These are phyloP conservation scores for Microplitis manilae DNA, from an alignment of 2,888 invertebrate genomes.

Conservation along the genomic window DNA sequence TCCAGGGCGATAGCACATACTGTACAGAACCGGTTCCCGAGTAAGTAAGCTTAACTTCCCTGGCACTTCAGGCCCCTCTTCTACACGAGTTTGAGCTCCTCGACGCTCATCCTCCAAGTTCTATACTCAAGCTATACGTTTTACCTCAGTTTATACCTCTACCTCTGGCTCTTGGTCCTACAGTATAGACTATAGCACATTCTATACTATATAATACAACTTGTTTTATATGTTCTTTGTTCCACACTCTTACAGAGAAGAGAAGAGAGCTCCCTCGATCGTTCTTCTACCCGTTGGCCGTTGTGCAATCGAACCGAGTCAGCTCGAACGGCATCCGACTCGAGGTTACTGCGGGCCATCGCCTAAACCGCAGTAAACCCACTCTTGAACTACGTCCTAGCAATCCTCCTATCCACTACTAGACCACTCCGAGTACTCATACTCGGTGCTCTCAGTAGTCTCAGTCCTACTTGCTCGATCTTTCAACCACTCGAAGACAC, in stretches of 20 bases:
- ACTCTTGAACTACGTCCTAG: conserved; percentile 21
- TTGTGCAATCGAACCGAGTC: conserved; percentile 59
- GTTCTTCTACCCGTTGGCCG: conserved; percentile 26
- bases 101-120: conserved; percentile 31
- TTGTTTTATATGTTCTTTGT: conserved; percentile 31
- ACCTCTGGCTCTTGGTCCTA: conserved; percentile 6
- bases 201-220: conserved; percentile 29
- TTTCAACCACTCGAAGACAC: conserved; percentile 13
- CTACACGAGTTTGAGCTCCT: conserved; percentile 37
- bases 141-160: too few relatives aligned
- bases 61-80: conserved; percentile 32
- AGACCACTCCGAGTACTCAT: not conserved
- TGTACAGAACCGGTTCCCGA: conserved; percentile 64
- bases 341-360: conserved; percentile 67
- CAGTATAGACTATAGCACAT: too few relatives aligned
- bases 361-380: conserved; percentile 62
- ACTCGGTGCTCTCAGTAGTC: not conserved
- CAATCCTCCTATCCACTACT: not conserved
- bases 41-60: conserved; percentile 52
- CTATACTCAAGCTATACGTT: conserved; percentile 2
- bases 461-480: conserved; percentile 14
- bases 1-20: conserved; percentile 35
- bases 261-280: not conserved
- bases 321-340: conserved; percentile 50
- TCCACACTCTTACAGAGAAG: conserved; percentile 28